phyloP scores from a whole-genome alignment of 2,888 invertebrate genomes.

The Tipula lateralis region DNA sequence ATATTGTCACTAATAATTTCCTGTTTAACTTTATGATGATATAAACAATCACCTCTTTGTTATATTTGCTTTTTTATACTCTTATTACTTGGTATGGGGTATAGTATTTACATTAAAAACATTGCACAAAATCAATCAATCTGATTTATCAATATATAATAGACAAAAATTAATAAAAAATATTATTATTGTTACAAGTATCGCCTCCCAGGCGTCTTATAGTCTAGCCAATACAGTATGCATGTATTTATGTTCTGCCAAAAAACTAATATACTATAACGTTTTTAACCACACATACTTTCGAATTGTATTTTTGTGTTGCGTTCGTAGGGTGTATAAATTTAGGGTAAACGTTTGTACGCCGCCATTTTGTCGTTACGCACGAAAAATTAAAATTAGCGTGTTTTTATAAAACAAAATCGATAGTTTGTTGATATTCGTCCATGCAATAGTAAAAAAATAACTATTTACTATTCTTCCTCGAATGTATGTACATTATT shows the following conservation, averaged over 20 bases:
- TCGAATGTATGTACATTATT: too few species aligned
- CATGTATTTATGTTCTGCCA: background rate
- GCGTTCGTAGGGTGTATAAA: background rate
- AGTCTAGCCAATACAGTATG: background rate
- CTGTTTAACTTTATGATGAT: background rate
- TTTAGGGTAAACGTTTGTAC: background rate
- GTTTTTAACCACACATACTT: background rate
- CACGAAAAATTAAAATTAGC: background rate
- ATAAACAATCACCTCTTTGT: background rate
- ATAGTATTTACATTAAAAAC: background rate
- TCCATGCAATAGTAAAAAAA: too few species aligned
- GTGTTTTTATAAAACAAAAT: background rate
- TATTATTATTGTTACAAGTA: background rate
- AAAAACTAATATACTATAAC: background rate
- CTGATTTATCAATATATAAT: background rate
- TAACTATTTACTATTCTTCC: background rate
- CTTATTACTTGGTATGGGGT: background rate
- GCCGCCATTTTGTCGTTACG: background rate
- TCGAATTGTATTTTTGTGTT: background rate
- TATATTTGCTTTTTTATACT: background rate
- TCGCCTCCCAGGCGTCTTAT: background rate
- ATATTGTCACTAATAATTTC: background rate
- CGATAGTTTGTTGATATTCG: background rate
- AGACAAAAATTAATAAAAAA: background rate
- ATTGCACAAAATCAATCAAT: background rate